phyloP scores from a whole-genome alignment of 1,140 invertebrate genomes.

The Penaeus vannamei region DNA sequence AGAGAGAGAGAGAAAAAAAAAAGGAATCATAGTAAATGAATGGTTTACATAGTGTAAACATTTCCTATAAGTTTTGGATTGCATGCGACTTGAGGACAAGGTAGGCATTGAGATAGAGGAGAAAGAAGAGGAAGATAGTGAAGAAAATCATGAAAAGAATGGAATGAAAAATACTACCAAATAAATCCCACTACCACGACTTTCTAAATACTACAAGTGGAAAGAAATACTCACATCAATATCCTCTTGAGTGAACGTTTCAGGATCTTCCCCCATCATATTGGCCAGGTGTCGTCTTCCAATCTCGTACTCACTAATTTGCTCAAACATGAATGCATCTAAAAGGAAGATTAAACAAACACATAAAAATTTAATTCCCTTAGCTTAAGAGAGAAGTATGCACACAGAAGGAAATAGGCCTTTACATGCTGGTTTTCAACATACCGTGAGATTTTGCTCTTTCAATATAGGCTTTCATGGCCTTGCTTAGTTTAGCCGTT shows the following conservation, averaged over 20 bases:
- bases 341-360: background rate
- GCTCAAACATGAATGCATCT: constrained; percentile 87
- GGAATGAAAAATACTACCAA: background rate
- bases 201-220: background rate
- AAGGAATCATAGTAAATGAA: too few species aligned
- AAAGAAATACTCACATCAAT: constrained; percentile 80
- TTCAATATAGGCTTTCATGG: constrained; percentile 90
- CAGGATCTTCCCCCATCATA: constrained; percentile 96
- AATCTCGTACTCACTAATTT: constrained; percentile 87
- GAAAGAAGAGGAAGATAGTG: background rate
- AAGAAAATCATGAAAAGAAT: background rate
- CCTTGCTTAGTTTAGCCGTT: constrained; percentile 77
- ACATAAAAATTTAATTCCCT: background rate
- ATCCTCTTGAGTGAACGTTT: constrained; percentile 89
- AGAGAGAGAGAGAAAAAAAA: too few species aligned
- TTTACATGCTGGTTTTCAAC: constrained; percentile 2
- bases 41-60: background rate
- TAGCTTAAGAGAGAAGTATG: background rate
- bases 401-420: background rate
- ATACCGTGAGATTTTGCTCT: constrained; percentile 83
- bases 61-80: too few species aligned
- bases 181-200: background rate
- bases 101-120: background rate
- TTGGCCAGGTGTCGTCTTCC: constrained; percentile 96
- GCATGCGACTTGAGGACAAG: background rate